These are phyloP conservation scores for Azemiops feae DNA, from an alignment of 2,113 vertebrate genomes.

Conservation along the genomic window DNA sequence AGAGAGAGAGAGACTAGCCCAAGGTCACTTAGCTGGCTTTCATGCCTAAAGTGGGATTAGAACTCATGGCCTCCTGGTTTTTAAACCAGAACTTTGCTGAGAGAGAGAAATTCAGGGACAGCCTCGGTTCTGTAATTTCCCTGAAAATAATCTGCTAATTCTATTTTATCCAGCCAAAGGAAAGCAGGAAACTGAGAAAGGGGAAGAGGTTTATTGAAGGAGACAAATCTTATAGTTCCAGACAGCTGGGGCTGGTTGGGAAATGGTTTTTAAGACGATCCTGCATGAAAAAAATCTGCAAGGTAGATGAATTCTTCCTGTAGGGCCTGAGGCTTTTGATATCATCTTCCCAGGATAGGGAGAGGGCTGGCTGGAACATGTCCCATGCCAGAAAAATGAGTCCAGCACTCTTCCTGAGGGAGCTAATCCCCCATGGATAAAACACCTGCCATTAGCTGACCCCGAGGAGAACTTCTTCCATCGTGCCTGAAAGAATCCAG, in stretches of 20 bases:
- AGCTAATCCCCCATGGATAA: neutral
- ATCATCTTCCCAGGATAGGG: neutral
- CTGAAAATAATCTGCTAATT: neutral
- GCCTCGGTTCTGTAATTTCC: neutral
- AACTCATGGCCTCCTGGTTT: too few species aligned
- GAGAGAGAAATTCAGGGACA: too few species aligned
- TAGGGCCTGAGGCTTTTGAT: neutral
- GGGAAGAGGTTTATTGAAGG: neutral
- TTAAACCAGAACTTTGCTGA: too few species aligned
- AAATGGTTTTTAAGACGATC: too few species aligned
- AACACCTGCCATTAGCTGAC: neutral
- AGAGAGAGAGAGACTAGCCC: too few species aligned
- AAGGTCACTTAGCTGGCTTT: too few species aligned
- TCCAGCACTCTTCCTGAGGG: neutral
- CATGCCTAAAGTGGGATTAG: too few species aligned
- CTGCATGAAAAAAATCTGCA: neutral
- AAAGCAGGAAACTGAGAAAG: neutral
- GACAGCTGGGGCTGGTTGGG: neutral
- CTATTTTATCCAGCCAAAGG: neutral
- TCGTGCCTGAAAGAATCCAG: neutral
- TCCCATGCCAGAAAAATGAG: neutral
- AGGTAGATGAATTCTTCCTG: neutral
- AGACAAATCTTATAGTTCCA: neutral
- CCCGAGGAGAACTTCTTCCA: neutral
- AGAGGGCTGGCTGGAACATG: neutral